phyloP scores from a whole-genome alignment of 2,113 vertebrate species.

The Chionis minor region DNA sequence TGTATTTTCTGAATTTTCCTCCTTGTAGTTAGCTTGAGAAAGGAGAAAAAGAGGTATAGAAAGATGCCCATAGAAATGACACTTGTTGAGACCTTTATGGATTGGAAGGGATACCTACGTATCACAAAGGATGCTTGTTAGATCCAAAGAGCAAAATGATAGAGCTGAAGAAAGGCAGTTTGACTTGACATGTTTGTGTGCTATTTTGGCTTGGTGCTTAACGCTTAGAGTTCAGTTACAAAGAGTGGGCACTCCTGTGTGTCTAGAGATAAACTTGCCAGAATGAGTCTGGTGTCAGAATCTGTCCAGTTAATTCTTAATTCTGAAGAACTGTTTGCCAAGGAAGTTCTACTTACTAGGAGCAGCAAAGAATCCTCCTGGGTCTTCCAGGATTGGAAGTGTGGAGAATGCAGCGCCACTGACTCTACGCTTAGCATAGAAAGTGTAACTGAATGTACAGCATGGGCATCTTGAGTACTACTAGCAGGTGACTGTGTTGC shows the following conservation, averaged over 20 bases:
- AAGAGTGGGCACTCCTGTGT: neutral
- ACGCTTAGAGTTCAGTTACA: neutral
- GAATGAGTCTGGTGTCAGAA: neutral
- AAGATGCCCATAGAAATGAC: neutral
- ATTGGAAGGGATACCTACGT: neutral
- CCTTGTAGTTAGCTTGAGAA: neutral
- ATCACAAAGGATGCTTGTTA: neutral
- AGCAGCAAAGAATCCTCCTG: neutral
- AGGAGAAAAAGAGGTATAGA: neutral
- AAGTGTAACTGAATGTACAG: neutral
- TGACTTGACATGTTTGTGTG: neutral
- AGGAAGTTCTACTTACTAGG: neutral
- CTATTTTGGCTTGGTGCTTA: neutral
- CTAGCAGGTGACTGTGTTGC: neutral
- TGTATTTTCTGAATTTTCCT: neutral
- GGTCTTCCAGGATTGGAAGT: neutral
- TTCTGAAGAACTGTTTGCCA: neutral
- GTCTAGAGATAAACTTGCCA: neutral
- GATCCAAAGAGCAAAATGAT: neutral
- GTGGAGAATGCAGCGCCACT: neutral
- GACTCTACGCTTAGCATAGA: neutral
- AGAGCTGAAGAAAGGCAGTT: neutral
- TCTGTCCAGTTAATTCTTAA: neutral
- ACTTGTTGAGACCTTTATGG: neutral
- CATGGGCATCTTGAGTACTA: neutral